phyloP scores from a whole-genome alignment of 1,140 invertebrate species.

The Zaprionus taronus region DNA sequence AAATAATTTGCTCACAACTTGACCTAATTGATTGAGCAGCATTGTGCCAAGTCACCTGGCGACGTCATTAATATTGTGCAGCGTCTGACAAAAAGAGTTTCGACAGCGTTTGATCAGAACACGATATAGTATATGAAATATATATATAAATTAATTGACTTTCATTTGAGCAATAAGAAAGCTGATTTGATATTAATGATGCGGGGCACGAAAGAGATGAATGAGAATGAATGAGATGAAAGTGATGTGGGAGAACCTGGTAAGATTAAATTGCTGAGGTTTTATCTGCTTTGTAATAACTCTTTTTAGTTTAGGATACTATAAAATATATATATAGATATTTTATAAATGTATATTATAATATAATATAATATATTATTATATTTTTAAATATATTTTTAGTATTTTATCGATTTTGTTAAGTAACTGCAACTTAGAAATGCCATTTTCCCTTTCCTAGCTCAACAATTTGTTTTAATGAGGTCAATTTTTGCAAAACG shows the following conservation, averaged over 20 bases:
- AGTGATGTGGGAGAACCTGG: not conserved
- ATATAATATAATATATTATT: not conserved
- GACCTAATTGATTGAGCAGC: slow-evolving; percentile 44
- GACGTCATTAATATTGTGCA: slow-evolving; percentile 36
- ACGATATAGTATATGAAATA: not conserved
- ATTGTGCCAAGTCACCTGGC: slow-evolving; percentile 31
- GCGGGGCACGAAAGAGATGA: not conserved
- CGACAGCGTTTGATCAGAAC: slow-evolving; percentile 20
- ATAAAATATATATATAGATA: not conserved
- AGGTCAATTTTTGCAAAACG: not conserved
- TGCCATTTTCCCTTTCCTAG: not conserved
- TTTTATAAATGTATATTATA: not conserved
- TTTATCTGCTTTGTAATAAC: not conserved
- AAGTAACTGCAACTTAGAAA: not conserved
- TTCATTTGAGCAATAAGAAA: not conserved
- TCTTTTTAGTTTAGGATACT: not conserved
- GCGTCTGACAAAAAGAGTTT: slow-evolving; percentile 14
- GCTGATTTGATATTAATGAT: not conserved
- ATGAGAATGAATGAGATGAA: not conserved
- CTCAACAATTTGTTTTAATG: not conserved
- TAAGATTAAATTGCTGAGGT: not conserved
- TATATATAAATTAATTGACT: slow-evolving; percentile 3
- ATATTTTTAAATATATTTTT: not conserved
- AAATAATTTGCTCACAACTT: slow-evolving; percentile 32
- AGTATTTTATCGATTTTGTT: not conserved